Base-by-base conservation (phyloP, 2,113 vertebrate genomes). In the Hystrix brachyura region DNA sequence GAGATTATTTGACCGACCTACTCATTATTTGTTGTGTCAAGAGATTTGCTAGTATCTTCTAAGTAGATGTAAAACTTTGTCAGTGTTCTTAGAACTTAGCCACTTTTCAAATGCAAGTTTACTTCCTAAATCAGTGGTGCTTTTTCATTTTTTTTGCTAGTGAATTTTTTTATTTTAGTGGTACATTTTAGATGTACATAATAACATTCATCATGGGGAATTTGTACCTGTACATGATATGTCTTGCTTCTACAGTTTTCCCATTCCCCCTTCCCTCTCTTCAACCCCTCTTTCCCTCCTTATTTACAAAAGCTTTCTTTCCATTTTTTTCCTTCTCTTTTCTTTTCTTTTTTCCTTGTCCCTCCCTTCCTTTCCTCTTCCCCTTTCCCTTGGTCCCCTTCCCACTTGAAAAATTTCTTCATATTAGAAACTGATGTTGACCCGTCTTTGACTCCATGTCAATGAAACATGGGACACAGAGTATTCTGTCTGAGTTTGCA, bases 1-100 rank as follows among this genome's bases (percentile, higher is more conserved):
- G 43, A 91, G 88, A 83, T 12, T 48, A 9, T 74, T 91, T 97
- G 25, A 87, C 88, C 86, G 87, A 96, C 27, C 3, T 67, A n/a
- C 46, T 38, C 29, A 29, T 71, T 72, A 32, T 65, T 65, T 32
- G 13, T 53, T 85, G 0, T 92, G 51, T 74, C 65, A 79, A 91
- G 23, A 55, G 34, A 91, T 81, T 38, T 85, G 51, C 64, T 80
- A 71, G 82, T 2, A 87, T 59, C 32, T 95, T 87, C 60, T 72
- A 90, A 93, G 6, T 46, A 71, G 32, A 86, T n/a, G 64, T 46
- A 91, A 72, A 86, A n/a, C 32, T 62, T 53, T 81, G 12, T 91
- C 23, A 57, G 67, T 76, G 32, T 69, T 87, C 67, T 59, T 88
- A 46, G 46, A 11, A 21, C 7, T 92, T 64, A 34, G 7, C 13